Conservation (phyloP, 23 tunicate species). For the Oikopleura vanhoeffeni region DNA sequence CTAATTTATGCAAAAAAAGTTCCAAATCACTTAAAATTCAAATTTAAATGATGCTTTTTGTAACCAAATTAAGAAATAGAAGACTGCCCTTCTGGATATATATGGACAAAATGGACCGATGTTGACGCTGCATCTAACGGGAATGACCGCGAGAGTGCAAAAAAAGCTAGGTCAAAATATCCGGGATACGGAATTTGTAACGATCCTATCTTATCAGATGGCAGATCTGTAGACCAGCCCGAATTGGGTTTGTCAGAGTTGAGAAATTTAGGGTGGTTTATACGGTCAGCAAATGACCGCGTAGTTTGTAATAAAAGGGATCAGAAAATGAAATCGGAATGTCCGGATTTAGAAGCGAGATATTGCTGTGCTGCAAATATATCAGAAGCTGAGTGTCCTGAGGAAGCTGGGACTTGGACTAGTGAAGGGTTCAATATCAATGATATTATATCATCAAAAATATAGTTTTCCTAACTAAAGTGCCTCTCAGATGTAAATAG, state of each 20-base stretch:
- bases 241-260: not conserved
- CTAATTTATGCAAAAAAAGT: too few relatives aligned
- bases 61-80: too few relatives aligned
- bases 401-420: not conserved
- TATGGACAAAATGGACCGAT: not conserved
- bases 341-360: not conserved
- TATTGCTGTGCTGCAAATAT: not conserved
- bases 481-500: too few relatives aligned
- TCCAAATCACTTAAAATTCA: too few relatives aligned
- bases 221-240: not conserved
- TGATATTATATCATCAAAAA: too few relatives aligned
- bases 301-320: not conserved
- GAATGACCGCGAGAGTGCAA: not conserved
- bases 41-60: too few relatives aligned
- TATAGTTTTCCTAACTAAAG: too few relatives aligned
- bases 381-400: not conserved
- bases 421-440: too few relatives aligned
- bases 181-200: not conserved
- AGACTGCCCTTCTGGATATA: not conserved
- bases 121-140: not conserved
- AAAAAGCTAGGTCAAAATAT: conserved; percentile 1
- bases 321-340: not conserved
- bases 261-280: not conserved
- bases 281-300: not conserved
- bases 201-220: not conserved